A percentile compares a stretch with the other conserved stretches of the same genome.
These are phyloP conservation scores for Acrocephalus kingi DNA, from an alignment of 2,113 vertebrate genomes.

Conservation along the genomic window DNA sequence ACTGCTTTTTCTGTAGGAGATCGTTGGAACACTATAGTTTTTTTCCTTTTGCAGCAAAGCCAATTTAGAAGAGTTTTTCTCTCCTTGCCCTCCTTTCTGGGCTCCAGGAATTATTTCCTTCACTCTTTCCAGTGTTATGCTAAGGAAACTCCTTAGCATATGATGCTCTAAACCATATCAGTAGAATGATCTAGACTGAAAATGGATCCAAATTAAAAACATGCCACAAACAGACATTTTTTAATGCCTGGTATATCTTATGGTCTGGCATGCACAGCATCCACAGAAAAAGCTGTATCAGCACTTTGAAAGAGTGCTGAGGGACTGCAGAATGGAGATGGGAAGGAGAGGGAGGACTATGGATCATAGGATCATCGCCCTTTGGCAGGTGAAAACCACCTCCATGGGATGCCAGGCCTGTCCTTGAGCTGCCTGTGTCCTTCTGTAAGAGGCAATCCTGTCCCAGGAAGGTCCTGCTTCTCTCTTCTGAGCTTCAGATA, in stretches of 20 bases:
- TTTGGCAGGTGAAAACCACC: neutral
- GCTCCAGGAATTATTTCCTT: neutral
- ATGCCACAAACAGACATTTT: neutral
- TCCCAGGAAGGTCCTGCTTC: neutral
- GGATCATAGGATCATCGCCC: neutral
- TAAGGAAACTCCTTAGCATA: neutral
- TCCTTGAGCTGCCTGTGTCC: neutral
- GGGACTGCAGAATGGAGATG: neutral
- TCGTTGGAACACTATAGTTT: neutral
- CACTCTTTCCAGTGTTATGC: neutral
- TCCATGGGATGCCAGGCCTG: neutral
- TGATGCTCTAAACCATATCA: neutral
- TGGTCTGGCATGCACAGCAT: neutral
- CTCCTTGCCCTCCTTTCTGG: neutral
- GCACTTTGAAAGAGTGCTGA: neutral
- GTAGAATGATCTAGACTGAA: neutral
- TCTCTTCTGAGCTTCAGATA: neutral
- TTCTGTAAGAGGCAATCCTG: neutral
- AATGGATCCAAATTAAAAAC: neutral
- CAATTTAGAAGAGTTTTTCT: neutral
- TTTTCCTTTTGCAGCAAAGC: neutral
- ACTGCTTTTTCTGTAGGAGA: neutral
- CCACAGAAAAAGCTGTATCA: neutral
- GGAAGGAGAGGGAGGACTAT: neutral
- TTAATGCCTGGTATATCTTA: neutral